A percentile compares a stretch with the other conserved stretches of the same genome.
phyloP scores from a whole-genome alignment of 64 coral and sea anemone genomes.

The Montipora sp. region DNA sequence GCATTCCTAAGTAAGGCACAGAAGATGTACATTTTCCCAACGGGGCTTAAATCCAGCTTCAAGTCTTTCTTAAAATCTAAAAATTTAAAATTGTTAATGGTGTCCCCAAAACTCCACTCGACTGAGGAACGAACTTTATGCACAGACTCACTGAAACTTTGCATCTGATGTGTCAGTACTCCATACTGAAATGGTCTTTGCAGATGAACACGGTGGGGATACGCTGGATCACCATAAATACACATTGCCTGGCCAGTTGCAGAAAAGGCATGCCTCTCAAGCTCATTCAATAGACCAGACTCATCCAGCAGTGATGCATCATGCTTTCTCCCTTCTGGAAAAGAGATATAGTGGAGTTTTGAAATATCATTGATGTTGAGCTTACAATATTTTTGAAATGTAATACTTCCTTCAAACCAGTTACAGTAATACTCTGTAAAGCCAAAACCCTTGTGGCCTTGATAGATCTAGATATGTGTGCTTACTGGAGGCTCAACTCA shows the following conservation, averaged over 20 bases:
- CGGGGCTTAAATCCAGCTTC: too few relatives aligned
- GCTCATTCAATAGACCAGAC: conserved; percentile 46
- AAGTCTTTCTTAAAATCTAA: too few relatives aligned
- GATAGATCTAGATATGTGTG: conserved; percentile 15
- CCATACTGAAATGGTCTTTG: conserved; percentile 60
- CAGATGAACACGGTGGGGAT: conserved; percentile 50
- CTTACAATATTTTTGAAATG: neutral
- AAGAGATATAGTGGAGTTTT: conserved; percentile 33
- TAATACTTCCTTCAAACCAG: conserved; percentile 13
- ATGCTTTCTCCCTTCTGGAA: conserved; percentile 61
- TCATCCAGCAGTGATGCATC: conserved; percentile 61
- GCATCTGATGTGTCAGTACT: neutral
- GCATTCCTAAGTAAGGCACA: too few relatives aligned
- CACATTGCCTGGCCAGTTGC: conserved; percentile 63
- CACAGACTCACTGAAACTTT: conserved; percentile 8
- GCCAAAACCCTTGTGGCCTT: conserved; percentile 30
- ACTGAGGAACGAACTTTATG: conserved; percentile 1
- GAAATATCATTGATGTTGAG: conserved; percentile 24
- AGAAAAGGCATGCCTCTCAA: conserved; percentile 66
- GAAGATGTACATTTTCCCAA: too few relatives aligned
- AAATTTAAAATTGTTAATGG: too few relatives aligned
- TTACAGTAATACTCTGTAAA: conserved; percentile 14
- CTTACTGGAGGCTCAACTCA: neutral
- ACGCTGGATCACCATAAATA: conserved; percentile 70
- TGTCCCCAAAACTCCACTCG: neutral